phyloP scores from a whole-genome alignment of 2,888 invertebrate genomes.

The Neocrepidodera transversa region DNA sequence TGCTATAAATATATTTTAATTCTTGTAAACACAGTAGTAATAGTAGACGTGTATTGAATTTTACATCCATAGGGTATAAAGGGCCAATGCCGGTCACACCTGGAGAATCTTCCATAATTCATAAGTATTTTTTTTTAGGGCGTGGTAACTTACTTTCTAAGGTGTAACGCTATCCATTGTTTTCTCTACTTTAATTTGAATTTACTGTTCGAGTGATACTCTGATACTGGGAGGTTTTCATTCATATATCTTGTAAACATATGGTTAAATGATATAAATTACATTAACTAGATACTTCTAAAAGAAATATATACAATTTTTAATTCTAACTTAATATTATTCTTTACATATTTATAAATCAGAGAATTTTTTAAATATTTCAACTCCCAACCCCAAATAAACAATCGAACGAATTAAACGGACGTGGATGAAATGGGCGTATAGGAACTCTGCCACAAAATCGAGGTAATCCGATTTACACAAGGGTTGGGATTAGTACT shows the following conservation, averaged over 20 bases:
- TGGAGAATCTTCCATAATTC: slow-evolving; percentile 6
- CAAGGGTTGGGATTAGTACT: no score
- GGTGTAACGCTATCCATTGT: slow-evolving; percentile 21
- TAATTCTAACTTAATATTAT: no score
- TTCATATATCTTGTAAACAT: slow-evolving; percentile 20
- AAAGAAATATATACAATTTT: no score
- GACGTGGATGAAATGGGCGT: no score
- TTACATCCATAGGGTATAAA: neutral
- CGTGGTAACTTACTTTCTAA: slow-evolving; percentile 15
- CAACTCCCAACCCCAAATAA: no score
- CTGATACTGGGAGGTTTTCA: slow-evolving; percentile 3
- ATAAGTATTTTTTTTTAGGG: slow-evolving; percentile 8
- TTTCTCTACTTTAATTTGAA: slow-evolving; percentile 22
- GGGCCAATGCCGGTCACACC: neutral
- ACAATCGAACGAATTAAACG: no score
- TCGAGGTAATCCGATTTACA: no score
- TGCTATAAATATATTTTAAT: neutral
- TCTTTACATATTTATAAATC: no score
- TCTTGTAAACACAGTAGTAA: neutral
- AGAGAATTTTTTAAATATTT: no score
- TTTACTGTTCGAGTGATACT: slow-evolving; percentile 14
- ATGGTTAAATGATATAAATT: slow-evolving; percentile 18
- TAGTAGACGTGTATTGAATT: neutral
- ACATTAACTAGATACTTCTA: slow-evolving; percentile 7
- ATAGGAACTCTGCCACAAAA: no score